Percentiles rank a stretch among this genome's conserved stretches.
Conservation (phyloP, 2,113 vertebrate species). For the Microcebus lehilahytsara region DNA sequence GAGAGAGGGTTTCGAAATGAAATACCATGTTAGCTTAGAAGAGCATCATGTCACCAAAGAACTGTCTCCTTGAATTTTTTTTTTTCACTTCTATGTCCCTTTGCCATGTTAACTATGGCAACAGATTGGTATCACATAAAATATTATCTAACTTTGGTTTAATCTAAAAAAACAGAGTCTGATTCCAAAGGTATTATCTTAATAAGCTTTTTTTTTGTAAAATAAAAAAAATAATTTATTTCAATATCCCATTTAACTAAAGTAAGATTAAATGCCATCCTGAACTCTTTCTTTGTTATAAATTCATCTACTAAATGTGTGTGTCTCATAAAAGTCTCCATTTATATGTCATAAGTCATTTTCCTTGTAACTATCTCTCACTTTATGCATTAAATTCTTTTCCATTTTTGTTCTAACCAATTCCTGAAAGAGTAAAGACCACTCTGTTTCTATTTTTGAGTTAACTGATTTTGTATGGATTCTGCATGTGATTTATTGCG, state of each 20-base stretch:
- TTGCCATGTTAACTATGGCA: not conserved
- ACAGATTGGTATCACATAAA: not conserved
- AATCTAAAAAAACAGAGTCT: conserved; percentile 8
- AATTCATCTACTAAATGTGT: not conserved
- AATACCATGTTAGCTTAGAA: not conserved
- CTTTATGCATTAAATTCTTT: conserved; percentile 30
- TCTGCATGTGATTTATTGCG: conserved; percentile 35
- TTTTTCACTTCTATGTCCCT: not conserved
- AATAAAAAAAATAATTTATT: not conserved
- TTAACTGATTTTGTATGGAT: conserved; percentile 50
- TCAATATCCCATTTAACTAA: not conserved
- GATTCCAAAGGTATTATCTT: conserved; percentile 25
- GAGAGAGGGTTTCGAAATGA: not conserved
- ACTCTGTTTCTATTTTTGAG: conserved; percentile 15
- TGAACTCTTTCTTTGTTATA: not conserved
- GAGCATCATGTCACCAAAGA: not conserved
- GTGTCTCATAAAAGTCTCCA: not conserved
- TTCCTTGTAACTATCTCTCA: not conserved
- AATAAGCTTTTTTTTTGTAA: not conserved
- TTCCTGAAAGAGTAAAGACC: conserved; percentile 38
- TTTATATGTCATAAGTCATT: not conserved
- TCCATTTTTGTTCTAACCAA: conserved; percentile 34
- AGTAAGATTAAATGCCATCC: conserved; percentile 17
- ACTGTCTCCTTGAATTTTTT: not conserved
- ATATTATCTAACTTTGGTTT: conserved; percentile 17